Percentiles rank a stretch among this genome's conserved stretches.
These are phyloP conservation scores for Melitaea athalia DNA, from an alignment of 2,888 invertebrate species.

Conservation along the genomic window DNA sequence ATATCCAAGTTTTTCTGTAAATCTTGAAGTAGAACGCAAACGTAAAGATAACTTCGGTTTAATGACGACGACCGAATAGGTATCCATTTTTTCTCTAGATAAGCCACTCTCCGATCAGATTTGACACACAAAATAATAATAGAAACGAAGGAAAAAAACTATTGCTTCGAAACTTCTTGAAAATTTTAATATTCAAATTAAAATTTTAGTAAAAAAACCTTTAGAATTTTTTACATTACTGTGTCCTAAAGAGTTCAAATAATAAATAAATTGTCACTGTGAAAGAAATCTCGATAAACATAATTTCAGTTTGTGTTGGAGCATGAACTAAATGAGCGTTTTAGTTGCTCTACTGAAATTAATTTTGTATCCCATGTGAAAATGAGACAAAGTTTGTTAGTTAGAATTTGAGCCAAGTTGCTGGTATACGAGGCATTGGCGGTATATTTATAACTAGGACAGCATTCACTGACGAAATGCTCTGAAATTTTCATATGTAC, in stretches of 20 bases:
- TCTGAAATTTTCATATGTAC: background rate
- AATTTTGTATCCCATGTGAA: constrained; percentile 23
- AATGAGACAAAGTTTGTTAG: constrained; percentile 21
- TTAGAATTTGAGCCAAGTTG: constrained; percentile 15
- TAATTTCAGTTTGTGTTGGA: constrained; percentile 23
- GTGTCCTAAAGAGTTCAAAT: background rate
- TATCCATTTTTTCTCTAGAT: no score
- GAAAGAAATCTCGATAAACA: constrained; percentile 12
- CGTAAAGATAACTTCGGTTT: no score
- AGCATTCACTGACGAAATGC: background rate
- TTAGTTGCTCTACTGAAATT: constrained; percentile 27
- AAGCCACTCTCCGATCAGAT: no score
- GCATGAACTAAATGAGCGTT: constrained; percentile 25
- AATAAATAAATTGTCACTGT: background rate
- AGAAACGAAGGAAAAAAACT: no score
- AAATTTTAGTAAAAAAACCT: background rate
- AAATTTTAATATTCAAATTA: background rate
- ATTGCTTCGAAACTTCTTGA: background rate
- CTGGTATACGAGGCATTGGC: background rate
- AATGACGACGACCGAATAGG: no score
- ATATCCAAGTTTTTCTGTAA: no score
- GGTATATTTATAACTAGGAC: constrained; percentile 8
- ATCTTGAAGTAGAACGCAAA: no score
- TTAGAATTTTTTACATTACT: background rate
- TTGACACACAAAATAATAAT: no score